A percentile compares a stretch with the other conserved stretches of the same genome.
These are phyloP conservation scores for Reticulitermes speratus DNA, from an alignment of 1,140 invertebrate genomes.

Conservation along the genomic window DNA sequence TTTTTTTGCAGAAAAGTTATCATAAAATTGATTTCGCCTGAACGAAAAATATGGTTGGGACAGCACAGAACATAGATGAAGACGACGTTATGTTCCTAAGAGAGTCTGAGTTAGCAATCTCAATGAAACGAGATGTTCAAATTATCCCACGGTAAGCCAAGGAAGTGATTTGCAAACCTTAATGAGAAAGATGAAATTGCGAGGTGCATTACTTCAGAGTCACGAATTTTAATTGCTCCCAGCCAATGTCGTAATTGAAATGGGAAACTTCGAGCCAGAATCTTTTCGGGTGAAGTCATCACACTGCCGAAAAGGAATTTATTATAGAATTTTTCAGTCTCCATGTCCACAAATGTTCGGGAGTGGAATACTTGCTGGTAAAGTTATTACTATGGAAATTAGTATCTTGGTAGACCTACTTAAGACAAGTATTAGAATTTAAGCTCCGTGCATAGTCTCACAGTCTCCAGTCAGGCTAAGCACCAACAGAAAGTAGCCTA, in stretches of 20 bases:
- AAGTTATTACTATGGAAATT: too few relatives aligned
- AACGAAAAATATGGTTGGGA: neutral
- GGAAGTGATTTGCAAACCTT: constrained; percentile 5
- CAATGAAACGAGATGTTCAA: neutral
- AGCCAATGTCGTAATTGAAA: neutral
- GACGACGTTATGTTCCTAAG: neutral
- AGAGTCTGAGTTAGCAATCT: neutral
- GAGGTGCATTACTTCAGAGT: neutral
- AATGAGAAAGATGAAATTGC: neutral
- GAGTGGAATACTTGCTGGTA: too few relatives aligned
- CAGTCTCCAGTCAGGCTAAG: too few relatives aligned
- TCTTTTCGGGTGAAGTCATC: too few relatives aligned
- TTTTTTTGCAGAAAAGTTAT: neutral
- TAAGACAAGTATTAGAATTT: too few relatives aligned
- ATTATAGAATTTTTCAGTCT: too few relatives aligned
- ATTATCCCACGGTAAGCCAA: neutral
- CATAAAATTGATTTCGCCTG: constrained; percentile 16
- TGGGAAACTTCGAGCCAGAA: too few relatives aligned
- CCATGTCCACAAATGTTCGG: too few relatives aligned
- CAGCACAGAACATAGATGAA: constrained; percentile 6
- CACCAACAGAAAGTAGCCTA: too few relatives aligned
- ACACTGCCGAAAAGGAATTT: too few relatives aligned
- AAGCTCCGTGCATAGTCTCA: too few relatives aligned
- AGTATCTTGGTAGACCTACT: too few relatives aligned
- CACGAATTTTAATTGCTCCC: neutral